These are phyloP conservation scores for Smittia aterrima DNA, from an alignment of 2,888 invertebrate species.

Conservation along the genomic window DNA sequence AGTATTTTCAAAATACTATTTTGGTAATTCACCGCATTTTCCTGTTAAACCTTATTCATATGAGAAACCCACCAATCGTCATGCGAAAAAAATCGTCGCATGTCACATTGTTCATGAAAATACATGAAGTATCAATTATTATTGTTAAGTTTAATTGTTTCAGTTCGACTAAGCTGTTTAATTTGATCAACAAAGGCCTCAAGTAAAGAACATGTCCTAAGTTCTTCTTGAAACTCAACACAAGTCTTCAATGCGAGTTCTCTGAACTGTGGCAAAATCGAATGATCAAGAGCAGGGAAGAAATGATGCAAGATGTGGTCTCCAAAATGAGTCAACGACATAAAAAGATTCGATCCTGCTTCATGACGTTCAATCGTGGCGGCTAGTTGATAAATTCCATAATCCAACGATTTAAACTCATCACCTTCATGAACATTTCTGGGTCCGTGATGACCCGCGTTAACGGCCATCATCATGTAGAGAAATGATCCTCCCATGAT, in stretches of 20 bases:
- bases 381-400: slow-evolving; percentile 75
- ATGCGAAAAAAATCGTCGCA: too few species aligned
- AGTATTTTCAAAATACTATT: too few species aligned
- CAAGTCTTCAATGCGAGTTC: slow-evolving; percentile 56
- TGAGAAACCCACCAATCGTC: too few species aligned
- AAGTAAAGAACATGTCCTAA: slow-evolving; percentile 57
- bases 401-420: slow-evolving; percentile 64
- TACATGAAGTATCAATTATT: too few species aligned
- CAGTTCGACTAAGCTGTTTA: slow-evolving; percentile 57
- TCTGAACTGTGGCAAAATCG: slow-evolving; percentile 64
- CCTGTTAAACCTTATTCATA: too few species aligned
- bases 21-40: too few species aligned
- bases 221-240: slow-evolving; percentile 50
- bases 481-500: slow-evolving; percentile 59
- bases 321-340: slow-evolving; percentile 71
- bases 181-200: slow-evolving; percentile 67
- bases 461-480: slow-evolving; percentile 65
- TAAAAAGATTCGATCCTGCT: slow-evolving; percentile 64
- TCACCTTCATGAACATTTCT: slow-evolving; percentile 78
- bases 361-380: slow-evolving; percentile 70
- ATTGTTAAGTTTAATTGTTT: slow-evolving; percentile 47
- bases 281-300: slow-evolving; percentile 78
- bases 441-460: slow-evolving; percentile 78
- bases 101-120: too few species aligned
- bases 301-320: slow-evolving; percentile 77